These are phyloP conservation scores for Protomyctophum bolini DNA, from an alignment of 2,113 vertebrate genomes.

Conservation along the genomic window DNA sequence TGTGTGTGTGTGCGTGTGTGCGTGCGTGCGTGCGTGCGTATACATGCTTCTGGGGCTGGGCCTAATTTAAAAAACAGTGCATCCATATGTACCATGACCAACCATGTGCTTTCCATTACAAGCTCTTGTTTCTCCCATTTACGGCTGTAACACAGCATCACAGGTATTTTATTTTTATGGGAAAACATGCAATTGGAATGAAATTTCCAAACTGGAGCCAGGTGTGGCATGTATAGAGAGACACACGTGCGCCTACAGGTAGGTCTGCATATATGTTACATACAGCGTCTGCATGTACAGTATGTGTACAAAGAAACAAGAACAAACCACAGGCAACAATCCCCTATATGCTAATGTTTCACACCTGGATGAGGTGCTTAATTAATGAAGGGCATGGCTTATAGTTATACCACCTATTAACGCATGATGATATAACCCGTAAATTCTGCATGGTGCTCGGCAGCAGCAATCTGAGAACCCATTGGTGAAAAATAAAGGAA, in stretches of 20 bases:
- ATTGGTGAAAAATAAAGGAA: too few relatives aligned
- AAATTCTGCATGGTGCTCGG: conserved; percentile 8
- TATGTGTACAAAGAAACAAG: neutral
- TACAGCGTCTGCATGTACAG: too few relatives aligned
- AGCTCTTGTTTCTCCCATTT: conserved; percentile 34
- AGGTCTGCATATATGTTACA: too few relatives aligned
- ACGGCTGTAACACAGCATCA: conserved; percentile 49
- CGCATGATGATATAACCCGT: conserved; percentile 23
- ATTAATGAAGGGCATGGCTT: neutral
- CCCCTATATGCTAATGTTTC: conserved; percentile 28
- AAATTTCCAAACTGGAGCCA: conserved; percentile 62
- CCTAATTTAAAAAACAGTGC: conserved; percentile 31
- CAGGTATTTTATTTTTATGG: conserved; percentile 70
- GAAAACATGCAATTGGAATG: conserved; percentile 66
- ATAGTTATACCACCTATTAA: conserved; percentile 6
- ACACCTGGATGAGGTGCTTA: conserved; percentile 19
- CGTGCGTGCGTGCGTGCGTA: neutral
- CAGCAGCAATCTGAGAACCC: too few relatives aligned
- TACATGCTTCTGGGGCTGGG: neutral
- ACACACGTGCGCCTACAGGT: neutral
- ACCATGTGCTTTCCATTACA: conserved; percentile 71
- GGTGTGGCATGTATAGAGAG: conserved; percentile 61
- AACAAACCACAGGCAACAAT: conserved; percentile 30
- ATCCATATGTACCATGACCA: conserved; percentile 27
- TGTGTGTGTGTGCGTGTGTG: neutral